Conservation (phyloP, 1,140 invertebrate species). For the Sitobion miscanthi region DNA sequence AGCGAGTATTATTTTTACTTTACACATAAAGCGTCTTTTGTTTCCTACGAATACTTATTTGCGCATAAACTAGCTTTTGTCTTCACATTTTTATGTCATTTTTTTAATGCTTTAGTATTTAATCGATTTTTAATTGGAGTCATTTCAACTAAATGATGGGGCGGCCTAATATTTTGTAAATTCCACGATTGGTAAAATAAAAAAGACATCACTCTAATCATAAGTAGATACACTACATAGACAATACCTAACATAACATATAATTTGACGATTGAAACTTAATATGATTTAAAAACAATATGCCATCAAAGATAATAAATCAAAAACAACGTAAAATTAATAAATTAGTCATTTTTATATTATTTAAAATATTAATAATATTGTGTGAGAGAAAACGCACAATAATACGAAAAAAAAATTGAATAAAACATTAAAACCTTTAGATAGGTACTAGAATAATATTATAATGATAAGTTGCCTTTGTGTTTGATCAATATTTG, state of each 20-base stretch:
- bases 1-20: slow-evolving; percentile 45
- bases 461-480: too few species aligned
- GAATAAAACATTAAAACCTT: too few species aligned
- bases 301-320: too few species aligned
- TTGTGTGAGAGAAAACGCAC: too few species aligned
- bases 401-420: too few species aligned
- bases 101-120: slow-evolving; percentile 26
- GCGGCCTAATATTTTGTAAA: not conserved
- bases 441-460: too few species aligned
- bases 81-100: slow-evolving; percentile 38
- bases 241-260: not conserved
- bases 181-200: not conserved
- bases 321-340: too few species aligned
- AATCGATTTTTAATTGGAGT: slow-evolving; percentile 50
- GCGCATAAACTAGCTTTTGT: slow-evolving; percentile 40
- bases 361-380: too few species aligned
- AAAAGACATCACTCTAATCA: not conserved
- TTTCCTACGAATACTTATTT: slow-evolving; percentile 32
- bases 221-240: not conserved
- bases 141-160: slow-evolving; percentile 17
- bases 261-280: not conserved
- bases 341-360: too few species aligned
- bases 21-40: slow-evolving; percentile 48
- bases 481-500: too few species aligned
- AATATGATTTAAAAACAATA: not conserved